Evolutionary conservation across 2,113 vertebrate genomes (phyloP).

Genomic region (Benitochromis conjunctus): DNA sequence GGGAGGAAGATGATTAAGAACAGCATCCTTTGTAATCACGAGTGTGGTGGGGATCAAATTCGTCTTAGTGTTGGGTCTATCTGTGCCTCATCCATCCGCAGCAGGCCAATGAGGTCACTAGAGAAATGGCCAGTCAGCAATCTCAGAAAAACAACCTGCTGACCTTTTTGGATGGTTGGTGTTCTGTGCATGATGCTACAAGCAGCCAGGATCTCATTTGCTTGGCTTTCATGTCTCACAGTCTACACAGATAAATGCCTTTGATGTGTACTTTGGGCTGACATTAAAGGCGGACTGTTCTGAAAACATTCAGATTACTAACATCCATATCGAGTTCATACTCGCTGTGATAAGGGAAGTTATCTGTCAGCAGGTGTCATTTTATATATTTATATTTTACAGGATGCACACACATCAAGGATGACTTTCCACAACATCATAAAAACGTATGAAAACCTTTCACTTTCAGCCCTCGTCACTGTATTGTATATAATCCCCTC

Average conservation of each 20-base stretch:
- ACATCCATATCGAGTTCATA: background rate
- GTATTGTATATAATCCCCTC: background rate
- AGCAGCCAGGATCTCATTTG: slow-evolving; percentile 11
- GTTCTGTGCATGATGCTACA: background rate
- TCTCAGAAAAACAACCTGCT: background rate
- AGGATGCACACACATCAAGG: background rate
- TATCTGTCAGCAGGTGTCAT: background rate
- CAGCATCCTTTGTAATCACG: slow-evolving; percentile 46
- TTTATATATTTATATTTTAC: background rate
- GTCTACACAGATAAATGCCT: slow-evolving; percentile 15
- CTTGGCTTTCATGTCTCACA: slow-evolving; percentile 28
- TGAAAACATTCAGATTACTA: background rate
- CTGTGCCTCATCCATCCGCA: background rate
- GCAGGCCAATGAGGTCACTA: background rate
- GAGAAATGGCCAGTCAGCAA: background rate
- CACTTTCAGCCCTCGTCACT: background rate
- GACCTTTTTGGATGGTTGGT: background rate
- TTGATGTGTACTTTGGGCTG: slow-evolving; percentile 26
- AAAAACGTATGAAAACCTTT: background rate
- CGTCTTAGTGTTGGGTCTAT: background rate
- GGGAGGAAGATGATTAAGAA: slow-evolving; percentile 71
- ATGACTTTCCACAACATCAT: background rate
- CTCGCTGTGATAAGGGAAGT: background rate
- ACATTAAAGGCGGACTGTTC: slow-evolving; percentile 19
- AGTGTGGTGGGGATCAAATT: slow-evolving; percentile 13